Base-by-base conservation (phyloP, 2,797 vertebrate genomes). In the Catamblyrhynchus diadema region DNA sequence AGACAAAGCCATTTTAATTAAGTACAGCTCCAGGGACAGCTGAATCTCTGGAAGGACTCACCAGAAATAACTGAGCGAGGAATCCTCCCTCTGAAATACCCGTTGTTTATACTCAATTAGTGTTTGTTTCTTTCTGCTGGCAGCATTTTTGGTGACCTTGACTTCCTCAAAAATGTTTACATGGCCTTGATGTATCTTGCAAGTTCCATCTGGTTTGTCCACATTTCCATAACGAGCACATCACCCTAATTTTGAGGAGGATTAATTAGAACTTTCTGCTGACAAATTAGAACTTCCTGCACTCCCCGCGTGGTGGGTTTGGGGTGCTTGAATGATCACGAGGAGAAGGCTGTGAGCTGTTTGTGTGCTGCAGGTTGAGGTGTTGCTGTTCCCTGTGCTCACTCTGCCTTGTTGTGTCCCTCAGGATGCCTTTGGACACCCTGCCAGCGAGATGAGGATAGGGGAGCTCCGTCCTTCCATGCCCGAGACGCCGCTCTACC, bases 381-480 rank as follows among this genome's bases (percentile, higher is more conserved):
- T 5, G 35, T 5, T 54, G 16, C 50, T n/a, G 47, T 28, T 74
- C 66, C 81, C 84, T 21, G 25, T 47, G 96, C 91, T 97, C 86
- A 97, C 95, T 95, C 35, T 95, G 12, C 12, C 0, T 65, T 77
- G 9, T 92, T 96, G 4, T 97, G 90, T 97, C 94, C 95, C 95
- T 96, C 98, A 99, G 99, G 99, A 99, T 97, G 98, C 99, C 72
- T 99, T 99, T 98, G 99, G 99, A 92, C 99, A 99, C 84, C 99
- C 99, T 87, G 99, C 98, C 90, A 99, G 99, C 56, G 99, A 99
- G 97, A 99, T 99, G 98, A 98, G 99, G 82, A 99, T 99, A 97
- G 99, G 99, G 77, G 99, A 99, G 96, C 99, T 99, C 98, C 99
- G 99, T 93, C 99, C 99, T 50, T 99, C 99, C 93, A 98, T 99